Base-by-base conservation (phyloP, 2,113 vertebrate species). In the Hemichromis elongatus region DNA sequence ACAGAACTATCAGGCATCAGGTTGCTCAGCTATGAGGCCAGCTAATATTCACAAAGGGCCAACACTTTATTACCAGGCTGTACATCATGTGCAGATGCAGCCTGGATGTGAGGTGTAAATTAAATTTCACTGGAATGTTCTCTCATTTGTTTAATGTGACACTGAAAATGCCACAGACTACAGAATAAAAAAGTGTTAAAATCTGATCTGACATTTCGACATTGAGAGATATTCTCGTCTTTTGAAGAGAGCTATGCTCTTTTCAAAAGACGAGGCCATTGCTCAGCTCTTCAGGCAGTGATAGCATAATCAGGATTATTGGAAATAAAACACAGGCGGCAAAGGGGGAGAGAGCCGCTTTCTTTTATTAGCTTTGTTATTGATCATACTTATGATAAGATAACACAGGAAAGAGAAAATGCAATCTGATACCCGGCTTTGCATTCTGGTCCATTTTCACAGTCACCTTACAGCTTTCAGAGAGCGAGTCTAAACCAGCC, bases 281-380 rank as follows among this genome's bases (percentile, higher is more conserved):
- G 10, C 54, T 77, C 21, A 42, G 26, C n/a, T 59, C 56, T 33
- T 52, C 16, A 30, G 63, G 45, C 61, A 37, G 35, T 42, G 68
- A 83, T 70, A 40, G 54, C 81, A 82, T 28, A 79, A 21, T 83
- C 77, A 47, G 59, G 40, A 79, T 77, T 92, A 81, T 55, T 84
- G 66, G 37, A 83, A 81, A 79, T 50, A 79, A 70, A 84, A 80
- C 54, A 50, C 40, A 59, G 37, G 66, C 19, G 24, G 18, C 59
- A 56, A 56, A 53, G 70, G 30, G 66, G 26, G 50, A 57, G 77
- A 73, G 54, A 81, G 21, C 19, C 55, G 16, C 61, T 77, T 7
- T 13, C 77, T 88, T 83, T 88, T 82, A 90, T 92, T 86, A 89
- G 87, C 81, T 83, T 66, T 86, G 70, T 77, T 86, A 88, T 88